These are phyloP conservation scores for Odontomyia ornata DNA, from an alignment of 2,888 invertebrate species.

Conservation along the genomic window DNA sequence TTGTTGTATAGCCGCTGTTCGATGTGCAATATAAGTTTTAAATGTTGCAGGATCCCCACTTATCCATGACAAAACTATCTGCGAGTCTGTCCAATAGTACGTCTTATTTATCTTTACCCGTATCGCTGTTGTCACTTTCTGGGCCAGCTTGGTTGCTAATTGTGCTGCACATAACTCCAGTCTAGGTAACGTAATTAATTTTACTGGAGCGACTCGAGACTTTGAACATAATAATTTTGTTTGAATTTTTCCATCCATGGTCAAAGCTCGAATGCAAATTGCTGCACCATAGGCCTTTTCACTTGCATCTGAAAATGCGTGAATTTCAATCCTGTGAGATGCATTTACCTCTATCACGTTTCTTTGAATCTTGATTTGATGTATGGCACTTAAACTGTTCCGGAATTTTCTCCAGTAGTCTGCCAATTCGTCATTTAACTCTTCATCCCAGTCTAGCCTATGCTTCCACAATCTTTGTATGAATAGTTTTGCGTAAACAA, in stretches of 20 bases:
- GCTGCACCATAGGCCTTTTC: slow-evolving; percentile 36
- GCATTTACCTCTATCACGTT: no score
- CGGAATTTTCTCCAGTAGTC: slow-evolving; percentile 44
- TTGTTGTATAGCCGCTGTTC: no score
- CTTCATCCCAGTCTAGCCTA: slow-evolving; percentile 49
- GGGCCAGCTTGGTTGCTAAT: slow-evolving; percentile 51
- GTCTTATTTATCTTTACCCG: slow-evolving; percentile 37
- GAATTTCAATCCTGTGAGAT: slow-evolving; percentile 40
- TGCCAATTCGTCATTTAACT: slow-evolving; percentile 20
- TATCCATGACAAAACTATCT: slow-evolving; percentile 51
- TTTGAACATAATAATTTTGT: slow-evolving; percentile 43
- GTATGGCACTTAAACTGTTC: no score
- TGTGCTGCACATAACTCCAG: slow-evolving; percentile 55
- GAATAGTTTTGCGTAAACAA: slow-evolving; percentile 43
- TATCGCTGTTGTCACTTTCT: slow-evolving; percentile 42
- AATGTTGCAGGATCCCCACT: neutral
- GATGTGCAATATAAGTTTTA: no score
- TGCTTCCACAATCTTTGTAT: no score
- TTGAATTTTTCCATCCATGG: no score
- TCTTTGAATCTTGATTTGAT: no score
- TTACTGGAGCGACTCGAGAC: slow-evolving; percentile 46
- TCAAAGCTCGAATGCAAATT: no score
- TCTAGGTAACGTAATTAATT: slow-evolving; percentile 52
- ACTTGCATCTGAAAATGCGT: slow-evolving; percentile 49
- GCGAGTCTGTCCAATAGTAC: slow-evolving; percentile 54